Conservation (phyloP, 1,140 invertebrate genomes). For the Ctenoplectra terminalis region DNA sequence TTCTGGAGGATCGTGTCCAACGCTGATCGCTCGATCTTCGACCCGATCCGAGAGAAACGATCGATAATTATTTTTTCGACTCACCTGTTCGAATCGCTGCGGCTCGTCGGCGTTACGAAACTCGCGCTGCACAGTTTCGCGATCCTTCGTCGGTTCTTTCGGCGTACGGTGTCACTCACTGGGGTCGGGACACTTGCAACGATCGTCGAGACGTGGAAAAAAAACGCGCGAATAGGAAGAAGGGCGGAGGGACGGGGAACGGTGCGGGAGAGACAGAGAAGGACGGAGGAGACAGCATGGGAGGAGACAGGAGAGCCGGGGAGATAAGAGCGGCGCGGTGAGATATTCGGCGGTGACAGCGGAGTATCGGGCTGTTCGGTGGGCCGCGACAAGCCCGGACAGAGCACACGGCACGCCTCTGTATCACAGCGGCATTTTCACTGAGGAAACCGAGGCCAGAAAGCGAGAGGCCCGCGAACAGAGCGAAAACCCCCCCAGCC, state of each 20-base stretch:
- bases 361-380: background rate
- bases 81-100: slow-evolving; percentile 31
- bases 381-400: slow-evolving; percentile 48
- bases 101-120: slow-evolving; percentile 4
- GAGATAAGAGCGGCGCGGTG: slow-evolving; percentile 19
- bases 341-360: slow-evolving; percentile 17
- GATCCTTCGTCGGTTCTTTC: background rate
- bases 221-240: slow-evolving; percentile 27
- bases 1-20: slow-evolving; percentile 36
- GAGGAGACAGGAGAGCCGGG: slow-evolving; percentile 2
- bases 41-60: background rate
- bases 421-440: slow-evolving; percentile 72
- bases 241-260: background rate
- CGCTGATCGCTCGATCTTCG: background rate
- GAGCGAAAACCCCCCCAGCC: slow-evolving; percentile 55
- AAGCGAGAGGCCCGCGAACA: slow-evolving; percentile 43
- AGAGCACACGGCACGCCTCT: slow-evolving; percentile 59
- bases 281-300: background rate
- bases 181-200: background rate
- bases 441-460: slow-evolving; percentile 56
- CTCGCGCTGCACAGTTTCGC: background rate
- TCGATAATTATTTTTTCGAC: background rate
- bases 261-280: background rate
- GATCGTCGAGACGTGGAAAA: background rate
- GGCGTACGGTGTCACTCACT: too few relatives aligned